A percentile compares a stretch with the other conserved stretches of the same genome.
phyloP scores from a whole-genome alignment of 1,140 invertebrate species.

The Hyles vespertilio region DNA sequence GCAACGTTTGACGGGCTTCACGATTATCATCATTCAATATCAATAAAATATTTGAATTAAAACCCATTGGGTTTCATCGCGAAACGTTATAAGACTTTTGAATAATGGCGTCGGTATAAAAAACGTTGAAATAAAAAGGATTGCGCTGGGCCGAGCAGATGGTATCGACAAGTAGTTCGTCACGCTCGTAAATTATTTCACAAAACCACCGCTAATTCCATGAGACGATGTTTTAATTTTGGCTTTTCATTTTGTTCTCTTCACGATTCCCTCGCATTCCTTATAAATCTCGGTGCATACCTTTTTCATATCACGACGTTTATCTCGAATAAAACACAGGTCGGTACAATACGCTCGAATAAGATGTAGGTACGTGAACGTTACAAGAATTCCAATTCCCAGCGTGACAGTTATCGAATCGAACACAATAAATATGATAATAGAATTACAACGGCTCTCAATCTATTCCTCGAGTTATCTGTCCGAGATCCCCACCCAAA shows the following conservation, averaged over 20 bases:
- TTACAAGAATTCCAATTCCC: constrained; percentile 41
- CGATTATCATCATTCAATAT: constrained; percentile 65
- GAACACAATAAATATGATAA: constrained; percentile 53
- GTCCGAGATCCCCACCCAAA: constrained; percentile 43
- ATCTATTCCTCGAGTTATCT: constrained; percentile 66
- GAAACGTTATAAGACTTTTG: constrained; percentile 67
- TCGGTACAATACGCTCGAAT: constrained; percentile 43
- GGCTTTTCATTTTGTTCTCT: constrained; percentile 49
- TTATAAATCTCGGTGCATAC: constrained; percentile 50
- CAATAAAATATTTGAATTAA: constrained; percentile 60
- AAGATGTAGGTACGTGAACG: constrained; percentile 29
- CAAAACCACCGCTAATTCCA: constrained; percentile 67
- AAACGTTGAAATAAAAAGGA: constrained; percentile 70
- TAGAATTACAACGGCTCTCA: constrained; percentile 51
- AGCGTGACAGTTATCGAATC: constrained; percentile 40
- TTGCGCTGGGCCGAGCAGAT: constrained; percentile 65
- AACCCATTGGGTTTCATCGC: constrained; percentile 46
- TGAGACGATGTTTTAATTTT: constrained; percentile 70
- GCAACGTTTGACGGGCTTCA: constrained; percentile 48
- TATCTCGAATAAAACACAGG: constrained; percentile 35
- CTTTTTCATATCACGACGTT: constrained; percentile 47
- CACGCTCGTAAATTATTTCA: constrained; percentile 72
- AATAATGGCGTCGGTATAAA: constrained; percentile 65
- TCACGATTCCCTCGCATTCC: constrained; percentile 45
- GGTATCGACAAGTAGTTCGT: constrained; percentile 66